Conservation (phyloP, 1,140 invertebrate species). For the Drosophila nasuta region DNA sequence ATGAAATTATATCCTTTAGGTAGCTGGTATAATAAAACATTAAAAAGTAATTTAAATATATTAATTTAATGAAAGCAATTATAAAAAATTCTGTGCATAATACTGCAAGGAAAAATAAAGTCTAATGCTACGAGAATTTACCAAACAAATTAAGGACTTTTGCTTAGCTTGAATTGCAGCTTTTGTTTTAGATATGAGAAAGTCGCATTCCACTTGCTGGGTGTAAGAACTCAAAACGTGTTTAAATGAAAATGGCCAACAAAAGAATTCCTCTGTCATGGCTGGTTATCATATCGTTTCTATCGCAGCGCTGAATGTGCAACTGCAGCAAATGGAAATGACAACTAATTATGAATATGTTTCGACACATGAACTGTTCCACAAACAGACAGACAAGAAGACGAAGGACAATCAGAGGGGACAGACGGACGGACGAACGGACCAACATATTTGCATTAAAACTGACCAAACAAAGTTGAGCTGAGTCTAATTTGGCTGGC, state of each 20-base stretch:
- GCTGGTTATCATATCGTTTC: conserved; percentile 9
- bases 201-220: not conserved
- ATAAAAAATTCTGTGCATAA: too few relatives aligned
- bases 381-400: conserved; percentile 7
- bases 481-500: conserved; percentile 73
- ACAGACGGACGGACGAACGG: not conserved
- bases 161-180: not conserved
- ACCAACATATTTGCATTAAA: conserved; percentile 71
- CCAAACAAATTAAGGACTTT: not conserved
- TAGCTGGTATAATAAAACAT: too few relatives aligned
- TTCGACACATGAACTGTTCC: conserved; percentile 66
- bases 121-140: not conserved
- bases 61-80: too few relatives aligned
- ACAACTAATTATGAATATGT: conserved; percentile 81
- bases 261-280: not conserved
- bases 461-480: conserved; percentile 80
- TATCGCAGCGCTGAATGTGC: conserved; percentile 15
- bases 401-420: not conserved
- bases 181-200: not conserved
- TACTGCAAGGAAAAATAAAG: too few relatives aligned
- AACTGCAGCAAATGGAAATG: conserved; percentile 47
- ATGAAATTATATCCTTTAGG: too few relatives aligned
- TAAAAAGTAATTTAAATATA: too few relatives aligned
- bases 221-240: not conserved
- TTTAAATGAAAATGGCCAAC: not conserved